These are phyloP conservation scores for Thaleichthys pacificus DNA, from an alignment of 2,797 vertebrate species.

Conservation along the genomic window DNA sequence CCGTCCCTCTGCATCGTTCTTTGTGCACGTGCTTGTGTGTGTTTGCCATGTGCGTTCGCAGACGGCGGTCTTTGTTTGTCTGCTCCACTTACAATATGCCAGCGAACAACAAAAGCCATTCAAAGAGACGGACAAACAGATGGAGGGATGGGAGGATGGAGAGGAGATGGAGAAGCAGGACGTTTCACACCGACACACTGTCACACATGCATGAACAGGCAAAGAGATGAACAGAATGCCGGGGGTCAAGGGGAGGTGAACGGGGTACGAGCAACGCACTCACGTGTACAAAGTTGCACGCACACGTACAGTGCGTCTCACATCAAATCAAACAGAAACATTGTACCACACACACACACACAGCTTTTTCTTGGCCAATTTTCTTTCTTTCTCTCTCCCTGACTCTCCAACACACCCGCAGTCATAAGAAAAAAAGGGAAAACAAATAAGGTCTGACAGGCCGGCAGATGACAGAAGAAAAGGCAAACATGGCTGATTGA, in stretches of 20 bases:
- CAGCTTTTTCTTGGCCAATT: not conserved
- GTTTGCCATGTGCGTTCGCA: constrained; percentile 15
- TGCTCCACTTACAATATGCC: constrained; percentile 38
- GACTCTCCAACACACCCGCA: not conserved
- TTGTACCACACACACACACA: not conserved
- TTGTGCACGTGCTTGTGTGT: constrained; percentile 32
- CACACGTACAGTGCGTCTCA: not conserved
- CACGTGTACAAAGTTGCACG: not conserved
- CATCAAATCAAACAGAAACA: not conserved
- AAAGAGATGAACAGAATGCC: not conserved
- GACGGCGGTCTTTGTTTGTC: constrained; percentile 40
- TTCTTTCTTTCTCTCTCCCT: not conserved
- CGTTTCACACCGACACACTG: constrained; percentile 27
- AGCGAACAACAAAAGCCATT: constrained; percentile 29
- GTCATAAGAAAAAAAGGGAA: not conserved
- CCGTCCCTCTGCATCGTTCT: not conserved
- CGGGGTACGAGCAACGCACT: not conserved
- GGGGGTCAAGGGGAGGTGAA: not conserved
- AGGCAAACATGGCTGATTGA: constrained; percentile 19
- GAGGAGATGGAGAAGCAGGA: constrained; percentile 28
- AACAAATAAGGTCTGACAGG: constrained; percentile 1
- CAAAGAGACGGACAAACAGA: constrained; percentile 49
- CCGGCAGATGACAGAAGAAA: constrained; percentile 20
- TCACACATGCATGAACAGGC: not conserved
- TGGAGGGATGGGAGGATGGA: constrained; percentile 29